These are phyloP conservation scores for Apamea anceps DNA, from an alignment of 2,888 invertebrate genomes.

Conservation along the genomic window DNA sequence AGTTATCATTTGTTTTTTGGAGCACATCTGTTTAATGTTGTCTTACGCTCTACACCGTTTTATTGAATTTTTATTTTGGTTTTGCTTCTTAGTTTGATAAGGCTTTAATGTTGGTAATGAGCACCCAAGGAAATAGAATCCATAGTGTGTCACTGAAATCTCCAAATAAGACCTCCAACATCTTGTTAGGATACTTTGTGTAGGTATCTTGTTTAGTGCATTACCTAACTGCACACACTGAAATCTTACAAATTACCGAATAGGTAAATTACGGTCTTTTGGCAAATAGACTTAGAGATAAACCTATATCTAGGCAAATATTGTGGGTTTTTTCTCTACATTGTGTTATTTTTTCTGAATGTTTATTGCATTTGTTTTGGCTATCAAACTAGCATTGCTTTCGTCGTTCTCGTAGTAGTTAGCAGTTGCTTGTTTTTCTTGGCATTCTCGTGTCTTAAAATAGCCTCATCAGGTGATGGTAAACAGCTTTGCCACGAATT, in stretches of 20 bases:
- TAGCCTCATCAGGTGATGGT: slow-evolving; percentile 77
- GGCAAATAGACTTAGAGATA: slow-evolving; percentile 12
- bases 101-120: slow-evolving; percentile 11
- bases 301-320: neutral
- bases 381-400: slow-evolving; percentile 22
- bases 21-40: slow-evolving; percentile 31
- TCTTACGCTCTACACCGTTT: slow-evolving; percentile 7
- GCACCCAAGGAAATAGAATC: neutral
- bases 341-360: slow-evolving; percentile 15
- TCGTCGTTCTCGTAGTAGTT: neutral
- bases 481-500: slow-evolving; percentile 62
- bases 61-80: slow-evolving; percentile 10
- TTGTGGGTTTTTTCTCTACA: slow-evolving; percentile 21
- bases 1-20: slow-evolving; percentile 18
- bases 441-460: slow-evolving; percentile 68
- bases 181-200: slow-evolving; percentile 3
- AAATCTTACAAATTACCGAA: slow-evolving; percentile 8
- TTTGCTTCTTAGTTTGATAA: slow-evolving; percentile 38
- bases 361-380: slow-evolving; percentile 41
- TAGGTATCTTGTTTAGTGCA: neutral
- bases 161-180: slow-evolving; percentile 14
- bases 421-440: slow-evolving; percentile 49
- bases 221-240: neutral
- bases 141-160: neutral
- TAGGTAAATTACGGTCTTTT: slow-evolving; percentile 17